Percentiles rank a stretch among this genome's conserved stretches.
phyloP scores from a whole-genome alignment of 2,888 invertebrate species.

The Sabatieria punctata region DNA sequence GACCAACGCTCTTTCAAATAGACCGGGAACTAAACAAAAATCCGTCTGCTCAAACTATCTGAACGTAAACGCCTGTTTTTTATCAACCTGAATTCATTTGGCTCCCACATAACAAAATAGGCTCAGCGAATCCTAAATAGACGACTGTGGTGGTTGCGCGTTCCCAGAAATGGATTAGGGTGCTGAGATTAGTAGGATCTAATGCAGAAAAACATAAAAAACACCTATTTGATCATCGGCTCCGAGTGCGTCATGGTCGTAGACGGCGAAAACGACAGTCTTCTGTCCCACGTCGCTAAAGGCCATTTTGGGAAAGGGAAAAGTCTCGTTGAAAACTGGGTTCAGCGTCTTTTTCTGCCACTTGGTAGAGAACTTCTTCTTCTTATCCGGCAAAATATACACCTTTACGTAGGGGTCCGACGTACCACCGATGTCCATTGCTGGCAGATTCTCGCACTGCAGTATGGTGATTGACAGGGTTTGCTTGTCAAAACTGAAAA shows the following conservation, averaged over 20 bases:
- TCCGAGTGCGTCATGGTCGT: conserved; percentile 96
- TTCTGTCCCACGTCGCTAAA: conserved; percentile 97
- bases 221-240: conserved; percentile 95
- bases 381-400: conserved; percentile 89
- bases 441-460: conserved; percentile 75
- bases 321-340: conserved; percentile 95
- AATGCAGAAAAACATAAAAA: no score
- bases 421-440: conserved; percentile 91
- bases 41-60: no score
- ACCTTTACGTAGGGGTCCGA: conserved; percentile 92
- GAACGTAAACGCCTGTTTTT: no score
- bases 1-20: no score
- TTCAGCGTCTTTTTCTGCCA: conserved; percentile 91
- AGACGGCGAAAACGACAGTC: conserved; percentile 90
- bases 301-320: conserved; percentile 70
- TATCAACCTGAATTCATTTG: no score
- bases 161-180: no score
- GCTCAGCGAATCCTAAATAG: no score
- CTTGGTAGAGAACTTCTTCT: conserved; percentile 97
- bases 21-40: no score
- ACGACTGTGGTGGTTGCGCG: no score
- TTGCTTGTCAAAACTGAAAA: conserved; percentile 4
- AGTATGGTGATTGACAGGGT: conserved; percentile 1
- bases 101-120: no score
- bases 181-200: no score